These are phyloP conservation scores for Microcebus griseorufus DNA, from an alignment of 2,113 vertebrate genomes.

Conservation along the genomic window DNA sequence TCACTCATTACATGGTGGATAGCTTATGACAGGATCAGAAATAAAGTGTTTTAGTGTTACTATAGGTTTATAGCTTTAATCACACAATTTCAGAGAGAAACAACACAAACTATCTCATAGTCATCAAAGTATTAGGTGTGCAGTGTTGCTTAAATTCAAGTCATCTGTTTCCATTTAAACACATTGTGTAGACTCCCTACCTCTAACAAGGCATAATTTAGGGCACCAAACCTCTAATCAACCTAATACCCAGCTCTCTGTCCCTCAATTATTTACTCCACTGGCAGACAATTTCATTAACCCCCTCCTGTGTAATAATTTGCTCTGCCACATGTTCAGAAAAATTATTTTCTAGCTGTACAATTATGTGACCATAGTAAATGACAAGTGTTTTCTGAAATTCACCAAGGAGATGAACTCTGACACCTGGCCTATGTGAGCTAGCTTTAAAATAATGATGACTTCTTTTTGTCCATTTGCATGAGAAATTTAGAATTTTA, in stretches of 20 bases:
- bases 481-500: conserved; percentile 34
- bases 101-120: neutral
- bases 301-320: conserved; percentile 83
- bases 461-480: neutral
- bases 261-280: conserved; percentile 83
- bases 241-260: conserved; percentile 79
- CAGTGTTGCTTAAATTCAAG: conserved; percentile 37
- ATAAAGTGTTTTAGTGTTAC: conserved; percentile 13
- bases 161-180: conserved; percentile 67
- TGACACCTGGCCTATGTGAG: conserved; percentile 34
- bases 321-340: conserved; percentile 80
- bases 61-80: conserved; percentile 3
- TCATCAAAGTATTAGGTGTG: conserved; percentile 65
- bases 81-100: conserved; percentile 22
- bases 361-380: conserved; percentile 73
- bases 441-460: conserved; percentile 46
- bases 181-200: conserved; percentile 41
- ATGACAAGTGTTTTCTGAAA: conserved; percentile 71
- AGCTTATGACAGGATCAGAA: neutral
- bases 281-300: conserved; percentile 83
- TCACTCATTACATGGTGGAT: neutral
- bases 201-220: conserved; percentile 85
- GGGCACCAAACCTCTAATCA: conserved; percentile 75
- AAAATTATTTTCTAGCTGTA: conserved; percentile 81
- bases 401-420: conserved; percentile 69